Evolutionary conservation across 1,140 invertebrate species (phyloP).

Genomic region (Anastatus disparis): DNA sequence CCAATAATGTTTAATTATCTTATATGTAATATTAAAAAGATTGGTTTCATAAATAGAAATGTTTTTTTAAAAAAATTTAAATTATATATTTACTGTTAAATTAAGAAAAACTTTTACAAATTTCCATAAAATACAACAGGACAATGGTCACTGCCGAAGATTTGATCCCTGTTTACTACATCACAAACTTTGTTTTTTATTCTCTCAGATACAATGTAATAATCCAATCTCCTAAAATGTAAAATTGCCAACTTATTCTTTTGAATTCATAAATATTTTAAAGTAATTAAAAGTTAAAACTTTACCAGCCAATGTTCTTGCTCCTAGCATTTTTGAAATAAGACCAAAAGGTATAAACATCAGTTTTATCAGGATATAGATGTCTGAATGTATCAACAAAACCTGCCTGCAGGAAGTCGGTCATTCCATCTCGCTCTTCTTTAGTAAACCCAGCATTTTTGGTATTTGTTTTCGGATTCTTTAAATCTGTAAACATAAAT

Average conservation of each 20-base stretch:
- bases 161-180: constrained; percentile 77
- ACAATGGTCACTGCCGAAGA: constrained; percentile 90
- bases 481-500: constrained; percentile 77
- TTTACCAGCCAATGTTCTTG: constrained; percentile 95
- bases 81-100: background rate
- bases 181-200: constrained; percentile 83
- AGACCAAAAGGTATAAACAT: constrained; percentile 94
- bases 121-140: constrained; percentile 80
- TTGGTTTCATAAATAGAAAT: constrained; percentile 1
- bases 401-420: constrained; percentile 79
- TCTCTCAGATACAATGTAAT: constrained; percentile 89
- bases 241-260: constrained; percentile 33
- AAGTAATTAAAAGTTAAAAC: constrained; percentile 37
- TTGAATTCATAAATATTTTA: constrained; percentile 5
- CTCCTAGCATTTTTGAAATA: constrained; percentile 86
- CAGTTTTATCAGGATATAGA: constrained; percentile 86
- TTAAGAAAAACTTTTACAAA: constrained; percentile 57
- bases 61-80: constrained; percentile 10
- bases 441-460: constrained; percentile 95
- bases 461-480: constrained; percentile 93
- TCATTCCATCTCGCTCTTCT: constrained; percentile 93
- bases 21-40: constrained; percentile 9
- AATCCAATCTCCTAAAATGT: constrained; percentile 87
- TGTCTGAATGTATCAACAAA: constrained; percentile 91
- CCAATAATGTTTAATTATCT: constrained; percentile 5